Conservation (phyloP, 2,888 invertebrate species). For the Brenthis daphne region DNA sequence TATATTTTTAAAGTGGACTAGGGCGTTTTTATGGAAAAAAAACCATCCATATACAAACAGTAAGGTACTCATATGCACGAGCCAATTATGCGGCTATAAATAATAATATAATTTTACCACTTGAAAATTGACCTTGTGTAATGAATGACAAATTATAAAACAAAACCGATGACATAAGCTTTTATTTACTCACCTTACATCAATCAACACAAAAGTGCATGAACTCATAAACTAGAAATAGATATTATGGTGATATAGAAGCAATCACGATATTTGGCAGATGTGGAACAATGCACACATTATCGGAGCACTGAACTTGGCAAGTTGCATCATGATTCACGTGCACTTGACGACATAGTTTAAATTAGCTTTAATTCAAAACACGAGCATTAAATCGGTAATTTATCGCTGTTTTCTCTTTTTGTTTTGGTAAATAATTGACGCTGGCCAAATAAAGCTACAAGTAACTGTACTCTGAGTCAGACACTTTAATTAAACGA, state of each 20-base stretch:
- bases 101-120: too few species aligned
- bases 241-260: slow-evolving; percentile 39
- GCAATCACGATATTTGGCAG: slow-evolving; percentile 40
- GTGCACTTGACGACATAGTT: slow-evolving; percentile 27
- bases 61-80: too few species aligned
- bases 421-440: slow-evolving; percentile 1
- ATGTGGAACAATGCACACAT: slow-evolving; percentile 31
- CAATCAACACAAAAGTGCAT: slow-evolving; percentile 45
- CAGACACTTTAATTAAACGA: background rate
- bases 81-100: too few species aligned
- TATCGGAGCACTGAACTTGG: slow-evolving; percentile 66
- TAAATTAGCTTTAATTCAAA: slow-evolving; percentile 23
- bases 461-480: background rate
- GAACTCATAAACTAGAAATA: slow-evolving; percentile 61
- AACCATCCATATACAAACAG: too few species aligned
- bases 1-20: too few species aligned
- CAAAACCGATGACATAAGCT: background rate
- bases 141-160: background rate
- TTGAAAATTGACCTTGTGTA: background rate
- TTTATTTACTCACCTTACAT: slow-evolving; percentile 13
- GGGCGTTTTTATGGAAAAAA: too few species aligned
- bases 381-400: slow-evolving; percentile 13
- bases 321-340: slow-evolving; percentile 49
- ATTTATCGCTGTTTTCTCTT: slow-evolving; percentile 11
- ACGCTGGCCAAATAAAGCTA: background rate